A percentile compares a stretch with the other conserved stretches of the same genome.
These are phyloP conservation scores for Stenotaenia linearis DNA, from an alignment of 2,888 invertebrate species.

Conservation along the genomic window DNA sequence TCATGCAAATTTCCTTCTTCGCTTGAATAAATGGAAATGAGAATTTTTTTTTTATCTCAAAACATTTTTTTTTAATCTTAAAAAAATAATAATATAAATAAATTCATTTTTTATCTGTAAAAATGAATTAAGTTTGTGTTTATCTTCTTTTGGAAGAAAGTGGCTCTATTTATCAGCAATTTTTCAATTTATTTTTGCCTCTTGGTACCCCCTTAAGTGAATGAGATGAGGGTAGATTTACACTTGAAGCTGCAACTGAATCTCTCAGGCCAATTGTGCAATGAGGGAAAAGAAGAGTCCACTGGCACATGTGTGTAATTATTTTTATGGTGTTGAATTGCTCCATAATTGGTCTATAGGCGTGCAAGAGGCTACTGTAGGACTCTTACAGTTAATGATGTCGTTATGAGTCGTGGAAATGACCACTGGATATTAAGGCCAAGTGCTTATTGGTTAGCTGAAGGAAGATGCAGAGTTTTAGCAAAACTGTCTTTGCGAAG, in stretches of 20 bases:
- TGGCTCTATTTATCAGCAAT: neutral
- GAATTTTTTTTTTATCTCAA: neutral
- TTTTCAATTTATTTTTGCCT: neutral
- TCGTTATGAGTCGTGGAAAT: constrained; percentile 24
- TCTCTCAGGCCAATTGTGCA: neutral
- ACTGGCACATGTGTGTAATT: constrained; percentile 23
- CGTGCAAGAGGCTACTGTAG: neutral
- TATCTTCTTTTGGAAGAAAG: neutral
- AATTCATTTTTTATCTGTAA: neutral
- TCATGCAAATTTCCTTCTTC: too few species aligned
- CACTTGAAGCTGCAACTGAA: neutral
- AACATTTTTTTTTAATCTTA: neutral
- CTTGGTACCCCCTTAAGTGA: neutral
- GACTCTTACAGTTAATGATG: constrained; percentile 6
- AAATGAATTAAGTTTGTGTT: neutral
- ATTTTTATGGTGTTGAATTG: constrained; percentile 23
- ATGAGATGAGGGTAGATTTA: neutral
- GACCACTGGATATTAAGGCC: constrained; percentile 21
- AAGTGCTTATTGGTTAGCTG: neutral
- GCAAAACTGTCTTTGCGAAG: neutral
- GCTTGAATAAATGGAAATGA: neutral
- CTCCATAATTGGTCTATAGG: constrained; percentile 22
- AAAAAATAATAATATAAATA: too few species aligned
- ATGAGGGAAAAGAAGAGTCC: neutral
- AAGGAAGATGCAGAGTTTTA: neutral